phyloP scores from a whole-genome alignment of 2,113 vertebrate species.

The Rousettus leschenaultii region DNA sequence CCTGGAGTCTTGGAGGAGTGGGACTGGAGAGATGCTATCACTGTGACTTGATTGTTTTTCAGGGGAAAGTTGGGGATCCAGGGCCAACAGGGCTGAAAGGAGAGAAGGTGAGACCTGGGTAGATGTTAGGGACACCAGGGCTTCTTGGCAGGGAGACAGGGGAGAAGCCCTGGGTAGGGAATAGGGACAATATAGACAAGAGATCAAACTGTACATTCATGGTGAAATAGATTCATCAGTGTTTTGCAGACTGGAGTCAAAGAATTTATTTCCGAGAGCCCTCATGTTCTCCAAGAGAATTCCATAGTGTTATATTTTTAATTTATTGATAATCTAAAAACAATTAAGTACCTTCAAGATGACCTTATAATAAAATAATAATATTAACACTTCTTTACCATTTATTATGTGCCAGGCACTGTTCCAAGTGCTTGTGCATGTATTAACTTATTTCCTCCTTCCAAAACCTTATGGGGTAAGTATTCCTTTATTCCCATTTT shows the following conservation, averaged over 20 bases:
- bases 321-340: constrained; percentile 23
- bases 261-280: background rate
- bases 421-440: background rate
- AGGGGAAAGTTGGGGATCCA: constrained; percentile 65
- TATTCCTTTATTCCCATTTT: background rate
- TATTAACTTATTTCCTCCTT: background rate
- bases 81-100: constrained; percentile 77
- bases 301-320: constrained; percentile 24
- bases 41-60: background rate
- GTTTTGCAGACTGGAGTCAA: background rate
- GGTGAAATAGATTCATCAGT: background rate
- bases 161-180: accelerated
- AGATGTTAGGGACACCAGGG: background rate
- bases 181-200: background rate
- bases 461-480: background rate
- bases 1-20: background rate
- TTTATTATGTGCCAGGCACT: background rate
- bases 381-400: background rate
- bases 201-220: background rate
- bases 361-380: constrained; percentile 34
- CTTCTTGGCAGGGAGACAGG: background rate
- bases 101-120: constrained; percentile 78
- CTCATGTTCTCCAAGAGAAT: constrained; percentile 5
- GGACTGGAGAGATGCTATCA: background rate
- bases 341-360: background rate